Conservation (phyloP, 1,140 invertebrate genomes). For the Heliothis subflexa region DNA sequence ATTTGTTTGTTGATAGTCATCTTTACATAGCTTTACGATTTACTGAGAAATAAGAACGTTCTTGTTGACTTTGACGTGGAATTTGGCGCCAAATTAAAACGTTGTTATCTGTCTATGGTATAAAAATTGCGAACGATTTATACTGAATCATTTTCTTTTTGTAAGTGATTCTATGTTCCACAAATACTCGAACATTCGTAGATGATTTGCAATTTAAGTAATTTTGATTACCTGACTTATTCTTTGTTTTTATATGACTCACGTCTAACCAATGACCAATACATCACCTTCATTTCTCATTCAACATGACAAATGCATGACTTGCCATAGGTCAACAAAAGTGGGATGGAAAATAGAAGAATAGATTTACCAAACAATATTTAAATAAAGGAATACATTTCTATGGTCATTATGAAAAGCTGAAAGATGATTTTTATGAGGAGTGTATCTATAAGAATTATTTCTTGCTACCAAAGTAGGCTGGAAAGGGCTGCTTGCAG, state of each 20-base stretch:
- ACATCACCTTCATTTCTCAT: constrained; percentile 7
- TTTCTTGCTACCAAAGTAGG: too few relatives aligned
- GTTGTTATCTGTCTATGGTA: neutral
- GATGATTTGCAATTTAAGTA: too few relatives aligned
- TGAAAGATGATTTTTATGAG: too few relatives aligned
- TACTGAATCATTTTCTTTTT: too few relatives aligned
- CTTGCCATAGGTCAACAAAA: neutral
- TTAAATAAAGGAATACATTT: too few relatives aligned
- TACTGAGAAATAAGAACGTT: neutral
- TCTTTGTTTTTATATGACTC: neutral
- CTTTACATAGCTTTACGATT: constrained; percentile 1
- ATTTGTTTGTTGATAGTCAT: constrained; percentile 41
- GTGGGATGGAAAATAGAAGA: neutral
- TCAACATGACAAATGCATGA: neutral
- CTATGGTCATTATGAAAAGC: too few relatives aligned
- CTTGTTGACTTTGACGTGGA: constrained; percentile 4
- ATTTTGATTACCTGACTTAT: too few relatives aligned
- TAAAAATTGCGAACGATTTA: neutral
- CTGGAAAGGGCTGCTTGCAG: too few relatives aligned
- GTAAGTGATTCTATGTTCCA: too few relatives aligned
- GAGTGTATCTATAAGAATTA: too few relatives aligned
- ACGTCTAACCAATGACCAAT: constrained; percentile 12
- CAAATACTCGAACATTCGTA: too few relatives aligned
- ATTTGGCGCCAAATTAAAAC: constrained; percentile 1
- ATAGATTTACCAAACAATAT: neutral